Conservation (phyloP, 1,140 invertebrate genomes). For the Phymastichus coffea region DNA sequence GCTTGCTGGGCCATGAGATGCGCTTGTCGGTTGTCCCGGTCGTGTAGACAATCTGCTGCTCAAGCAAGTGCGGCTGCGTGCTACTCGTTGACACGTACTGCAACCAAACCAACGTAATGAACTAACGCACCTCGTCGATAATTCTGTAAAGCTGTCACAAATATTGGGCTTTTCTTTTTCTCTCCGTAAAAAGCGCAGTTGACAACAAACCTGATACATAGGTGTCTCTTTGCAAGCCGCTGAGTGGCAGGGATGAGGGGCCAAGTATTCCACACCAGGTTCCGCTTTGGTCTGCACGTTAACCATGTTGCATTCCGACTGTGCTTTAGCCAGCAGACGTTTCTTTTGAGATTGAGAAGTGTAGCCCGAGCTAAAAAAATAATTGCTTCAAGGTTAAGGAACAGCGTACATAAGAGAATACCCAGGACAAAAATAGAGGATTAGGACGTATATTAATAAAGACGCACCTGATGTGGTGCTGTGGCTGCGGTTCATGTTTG, state of each 20-base stretch:
- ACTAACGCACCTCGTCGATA: not conserved
- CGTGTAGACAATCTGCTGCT: conserved; percentile 61
- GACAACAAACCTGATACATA: conserved; percentile 56
- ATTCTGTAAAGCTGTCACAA: not conserved
- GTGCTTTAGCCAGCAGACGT: conserved; percentile 80
- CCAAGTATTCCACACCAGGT: conserved; percentile 53
- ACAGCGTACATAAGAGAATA: not conserved
- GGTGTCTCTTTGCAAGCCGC: conserved; percentile 58
- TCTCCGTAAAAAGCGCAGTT: not conserved
- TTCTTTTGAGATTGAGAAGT: conserved; percentile 82
- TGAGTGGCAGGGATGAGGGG: conserved; percentile 55
- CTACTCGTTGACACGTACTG: conserved; percentile 59
- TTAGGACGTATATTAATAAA: not conserved
- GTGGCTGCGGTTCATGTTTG: conserved; percentile 60
- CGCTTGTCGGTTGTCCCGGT: conserved; percentile 61
- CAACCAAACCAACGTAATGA: conserved; percentile 39
- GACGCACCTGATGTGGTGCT: conserved; percentile 51
- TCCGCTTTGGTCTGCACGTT: conserved; percentile 56
- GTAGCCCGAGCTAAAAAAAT: conserved; percentile 51
- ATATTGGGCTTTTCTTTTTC: not conserved
- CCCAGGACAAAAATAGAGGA: not conserved
- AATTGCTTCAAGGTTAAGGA: not conserved
- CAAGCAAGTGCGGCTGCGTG: conserved; percentile 55
- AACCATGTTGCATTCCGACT: conserved; percentile 73
- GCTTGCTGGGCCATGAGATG: conserved; percentile 61